A percentile compares a stretch with the other conserved stretches of the same genome.
Evolutionary conservation across 1,140 invertebrate genomes (phyloP).

Genomic region (Paracyclopina nana): DNA sequence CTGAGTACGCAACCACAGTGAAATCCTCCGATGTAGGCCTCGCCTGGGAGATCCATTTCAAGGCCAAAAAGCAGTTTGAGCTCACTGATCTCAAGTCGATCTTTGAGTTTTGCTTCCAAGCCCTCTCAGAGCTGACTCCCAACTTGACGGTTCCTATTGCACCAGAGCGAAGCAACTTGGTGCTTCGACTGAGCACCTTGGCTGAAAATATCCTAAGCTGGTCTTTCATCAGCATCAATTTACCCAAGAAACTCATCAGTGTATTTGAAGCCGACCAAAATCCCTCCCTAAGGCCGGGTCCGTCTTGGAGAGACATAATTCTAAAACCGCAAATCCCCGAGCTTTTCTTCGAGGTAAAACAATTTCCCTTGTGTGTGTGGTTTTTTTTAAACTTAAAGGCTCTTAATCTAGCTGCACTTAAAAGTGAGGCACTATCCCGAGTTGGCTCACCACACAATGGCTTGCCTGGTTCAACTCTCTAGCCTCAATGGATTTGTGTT

Average conservation of each 20-base stretch:
- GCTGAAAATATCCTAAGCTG: constrained; percentile 49
- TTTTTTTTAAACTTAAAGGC: constrained; percentile 8
- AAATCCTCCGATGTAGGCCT: constrained; percentile 64
- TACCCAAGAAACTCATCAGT: constrained; percentile 44
- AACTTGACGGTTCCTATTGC: constrained; percentile 31
- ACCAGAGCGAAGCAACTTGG: constrained; percentile 28
- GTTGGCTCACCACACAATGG: constrained; percentile 49
- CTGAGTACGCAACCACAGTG: constrained; percentile 65
- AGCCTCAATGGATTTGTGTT: constrained; percentile 50
- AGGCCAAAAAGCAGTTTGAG: constrained; percentile 65
- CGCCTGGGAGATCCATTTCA: constrained; percentile 63
- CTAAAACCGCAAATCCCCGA: constrained; percentile 46
- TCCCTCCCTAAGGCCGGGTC: constrained; percentile 37
- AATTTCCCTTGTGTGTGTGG: too few species aligned
- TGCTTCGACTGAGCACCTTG: constrained; percentile 45
- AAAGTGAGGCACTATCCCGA: constrained; percentile 51
- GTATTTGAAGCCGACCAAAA: constrained; percentile 45
- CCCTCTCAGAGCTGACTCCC: constrained; percentile 34
- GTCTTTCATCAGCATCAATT: constrained; percentile 42
- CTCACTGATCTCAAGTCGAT: constrained; percentile 50
- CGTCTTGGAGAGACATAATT: constrained; percentile 51
- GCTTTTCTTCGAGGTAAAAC: constrained; percentile 47
- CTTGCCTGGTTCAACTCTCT: constrained; percentile 56
- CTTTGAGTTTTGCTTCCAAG: constrained; percentile 43
- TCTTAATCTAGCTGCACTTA: constrained; percentile 42